Conservation (phyloP, 2,797 vertebrate species). For the Graptemys geographica region DNA sequence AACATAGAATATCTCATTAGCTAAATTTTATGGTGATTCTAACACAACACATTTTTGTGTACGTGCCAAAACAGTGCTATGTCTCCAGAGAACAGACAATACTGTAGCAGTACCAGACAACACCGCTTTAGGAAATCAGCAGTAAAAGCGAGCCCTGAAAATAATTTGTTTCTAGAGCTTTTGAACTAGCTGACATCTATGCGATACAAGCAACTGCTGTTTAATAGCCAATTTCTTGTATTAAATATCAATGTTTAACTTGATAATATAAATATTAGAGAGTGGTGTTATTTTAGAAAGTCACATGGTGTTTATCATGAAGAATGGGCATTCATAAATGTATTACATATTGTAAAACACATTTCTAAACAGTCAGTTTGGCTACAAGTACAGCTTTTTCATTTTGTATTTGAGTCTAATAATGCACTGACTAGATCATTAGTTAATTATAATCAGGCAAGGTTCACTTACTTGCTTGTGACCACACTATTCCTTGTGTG, state of each 20-base stretch:
- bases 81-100: neutral
- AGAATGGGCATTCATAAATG: neutral
- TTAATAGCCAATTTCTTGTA: neutral
- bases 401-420: conserved; percentile 38
- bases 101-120: neutral
- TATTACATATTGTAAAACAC: conserved; percentile 30
- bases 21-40: neutral
- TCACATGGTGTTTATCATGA: neutral
- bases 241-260: conserved; percentile 29
- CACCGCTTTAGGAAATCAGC: neutral
- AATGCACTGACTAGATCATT: conserved; percentile 50
- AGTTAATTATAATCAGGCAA: conserved; percentile 39
- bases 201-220: neutral
- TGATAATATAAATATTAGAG: conserved; percentile 1
- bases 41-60: neutral
- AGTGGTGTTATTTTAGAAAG: neutral
- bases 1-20: conserved; percentile 42
- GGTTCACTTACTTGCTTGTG: conserved; percentile 18
- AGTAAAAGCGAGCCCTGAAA: neutral
- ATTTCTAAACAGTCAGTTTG: conserved; percentile 11
- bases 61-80: neutral
- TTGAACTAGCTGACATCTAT: neutral
- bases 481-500: conserved; percentile 1
- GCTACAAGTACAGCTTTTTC: conserved; percentile 13
- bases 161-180: neutral